These are phyloP conservation scores for Drosophila eohydei DNA, from an alignment of 2,888 invertebrate species.

Conservation along the genomic window DNA sequence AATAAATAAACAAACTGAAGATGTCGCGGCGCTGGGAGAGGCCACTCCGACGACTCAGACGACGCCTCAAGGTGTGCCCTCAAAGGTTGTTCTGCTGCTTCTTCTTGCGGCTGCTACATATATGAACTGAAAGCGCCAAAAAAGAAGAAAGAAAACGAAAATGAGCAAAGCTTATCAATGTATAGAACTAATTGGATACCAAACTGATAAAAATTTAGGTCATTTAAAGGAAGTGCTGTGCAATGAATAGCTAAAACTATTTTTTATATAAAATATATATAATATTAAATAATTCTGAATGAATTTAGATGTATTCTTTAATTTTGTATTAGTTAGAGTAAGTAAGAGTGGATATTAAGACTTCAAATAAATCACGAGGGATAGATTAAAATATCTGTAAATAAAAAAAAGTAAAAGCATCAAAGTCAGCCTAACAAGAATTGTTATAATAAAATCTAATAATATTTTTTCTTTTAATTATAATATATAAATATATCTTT, in stretches of 20 bases:
- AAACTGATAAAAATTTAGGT: constrained; percentile 42
- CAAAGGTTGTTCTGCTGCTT: constrained; percentile 12
- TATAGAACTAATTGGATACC: constrained; percentile 33
- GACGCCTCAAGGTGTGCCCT: constrained; percentile 56
- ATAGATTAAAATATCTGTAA: no score
- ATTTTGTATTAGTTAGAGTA: no score
- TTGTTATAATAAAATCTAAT: no score
- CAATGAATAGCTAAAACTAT: no score
- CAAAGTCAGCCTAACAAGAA: no score
- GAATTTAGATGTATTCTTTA: no score
- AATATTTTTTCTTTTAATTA: no score
- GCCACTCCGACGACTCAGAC: constrained; percentile 16
- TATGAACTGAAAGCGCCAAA: constrained; percentile 14
- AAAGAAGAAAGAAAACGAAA: background rate
- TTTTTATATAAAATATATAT: background rate
- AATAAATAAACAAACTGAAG: constrained; percentile 55
- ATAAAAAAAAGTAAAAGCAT: no score
- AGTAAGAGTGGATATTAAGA: no score
- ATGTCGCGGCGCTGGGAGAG: constrained; percentile 37
- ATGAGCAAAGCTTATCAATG: constrained; percentile 40
- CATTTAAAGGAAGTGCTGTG: constrained; percentile 19
- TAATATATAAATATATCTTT: no score
- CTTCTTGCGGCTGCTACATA: constrained; percentile 7
- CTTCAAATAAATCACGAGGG: no score
- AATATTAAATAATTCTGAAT: background rate